phyloP scores from a whole-genome alignment of 1,140 invertebrate species.

The Aphelenchoides besseyi region DNA sequence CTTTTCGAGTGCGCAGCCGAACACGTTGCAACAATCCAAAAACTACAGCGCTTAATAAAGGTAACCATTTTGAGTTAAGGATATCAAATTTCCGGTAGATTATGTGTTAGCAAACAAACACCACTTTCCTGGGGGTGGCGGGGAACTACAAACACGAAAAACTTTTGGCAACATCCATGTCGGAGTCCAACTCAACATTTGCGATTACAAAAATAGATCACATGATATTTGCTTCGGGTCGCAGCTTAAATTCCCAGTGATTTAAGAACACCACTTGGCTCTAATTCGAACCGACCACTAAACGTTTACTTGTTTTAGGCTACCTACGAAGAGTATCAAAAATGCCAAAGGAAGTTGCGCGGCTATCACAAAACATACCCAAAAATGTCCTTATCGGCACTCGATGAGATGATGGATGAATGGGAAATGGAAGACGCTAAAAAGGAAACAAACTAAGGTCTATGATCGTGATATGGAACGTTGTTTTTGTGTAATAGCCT shows the following conservation, averaged over 20 bases:
- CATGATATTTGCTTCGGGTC: neutral
- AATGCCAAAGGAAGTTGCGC: neutral
- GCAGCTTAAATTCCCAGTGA: too few species aligned
- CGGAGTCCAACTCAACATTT: too few species aligned
- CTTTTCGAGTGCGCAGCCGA: slow-evolving; percentile 27
- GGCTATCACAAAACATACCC: neutral
- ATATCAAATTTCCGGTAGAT: too few species aligned
- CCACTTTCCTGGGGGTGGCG: too few species aligned
- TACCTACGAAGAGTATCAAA: slow-evolving; percentile 5
- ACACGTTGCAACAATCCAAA: slow-evolving; percentile 25
- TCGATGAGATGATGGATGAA: neutral
- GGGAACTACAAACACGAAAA: too few species aligned
- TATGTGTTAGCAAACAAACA: too few species aligned
- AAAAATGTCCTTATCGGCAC: neutral
- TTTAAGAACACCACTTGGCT: neutral
- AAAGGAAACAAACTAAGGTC: neutral
- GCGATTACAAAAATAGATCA: neutral
- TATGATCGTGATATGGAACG: too few species aligned
- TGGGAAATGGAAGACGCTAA: neutral
- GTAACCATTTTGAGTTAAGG: too few species aligned
- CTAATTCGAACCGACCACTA: neutral
- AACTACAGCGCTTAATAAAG: slow-evolving; percentile 30
- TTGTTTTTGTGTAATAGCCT: too few species aligned
- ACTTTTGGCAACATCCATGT: too few species aligned
- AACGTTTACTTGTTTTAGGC: slow-evolving; percentile 1